phyloP scores from a whole-genome alignment of 2,113 vertebrate genomes.

The Lagopus muta region DNA sequence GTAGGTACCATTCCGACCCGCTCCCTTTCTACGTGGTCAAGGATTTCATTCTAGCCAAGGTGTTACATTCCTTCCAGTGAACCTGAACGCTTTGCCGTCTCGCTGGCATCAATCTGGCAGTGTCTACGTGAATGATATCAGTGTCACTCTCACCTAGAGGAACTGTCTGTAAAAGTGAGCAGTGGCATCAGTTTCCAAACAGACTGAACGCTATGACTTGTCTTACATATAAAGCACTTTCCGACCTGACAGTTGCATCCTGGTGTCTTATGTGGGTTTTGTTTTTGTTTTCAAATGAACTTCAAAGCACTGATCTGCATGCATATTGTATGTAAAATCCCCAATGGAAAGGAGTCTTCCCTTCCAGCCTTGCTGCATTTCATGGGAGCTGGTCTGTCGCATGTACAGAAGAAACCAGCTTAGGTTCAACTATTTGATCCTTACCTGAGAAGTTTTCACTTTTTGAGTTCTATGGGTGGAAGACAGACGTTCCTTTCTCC shows the following conservation, averaged over 20 bases:
- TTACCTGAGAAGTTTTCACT: not conserved
- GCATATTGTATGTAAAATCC: not conserved
- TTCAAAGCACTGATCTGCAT: not conserved
- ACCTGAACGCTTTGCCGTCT: conserved; percentile 31
- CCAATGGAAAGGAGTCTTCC: not conserved
- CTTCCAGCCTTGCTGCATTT: not conserved
- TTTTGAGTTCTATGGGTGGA: not conserved
- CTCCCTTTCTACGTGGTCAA: conserved; percentile 1
- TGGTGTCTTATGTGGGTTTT: not conserved
- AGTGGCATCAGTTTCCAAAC: conserved; percentile 11
- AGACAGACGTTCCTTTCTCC: not conserved
- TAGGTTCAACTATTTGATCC: not conserved
- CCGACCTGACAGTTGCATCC: not conserved
- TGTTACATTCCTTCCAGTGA: conserved; percentile 25
- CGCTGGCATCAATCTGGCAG: conserved; percentile 46
- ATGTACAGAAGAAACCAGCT: not conserved
- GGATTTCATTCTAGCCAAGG: conserved; percentile 29
- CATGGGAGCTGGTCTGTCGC: not conserved
- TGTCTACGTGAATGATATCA: not conserved
- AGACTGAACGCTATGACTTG: not conserved
- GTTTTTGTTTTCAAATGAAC: conserved; percentile 34
- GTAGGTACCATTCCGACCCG: not conserved
- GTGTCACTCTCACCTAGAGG: conserved; percentile 48
- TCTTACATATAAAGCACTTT: conserved; percentile 23
- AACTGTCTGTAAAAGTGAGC: conserved; percentile 34